Evolutionary conservation across 2,888 invertebrate genomes (phyloP).

Genomic region (Suillia variegata): DNA sequence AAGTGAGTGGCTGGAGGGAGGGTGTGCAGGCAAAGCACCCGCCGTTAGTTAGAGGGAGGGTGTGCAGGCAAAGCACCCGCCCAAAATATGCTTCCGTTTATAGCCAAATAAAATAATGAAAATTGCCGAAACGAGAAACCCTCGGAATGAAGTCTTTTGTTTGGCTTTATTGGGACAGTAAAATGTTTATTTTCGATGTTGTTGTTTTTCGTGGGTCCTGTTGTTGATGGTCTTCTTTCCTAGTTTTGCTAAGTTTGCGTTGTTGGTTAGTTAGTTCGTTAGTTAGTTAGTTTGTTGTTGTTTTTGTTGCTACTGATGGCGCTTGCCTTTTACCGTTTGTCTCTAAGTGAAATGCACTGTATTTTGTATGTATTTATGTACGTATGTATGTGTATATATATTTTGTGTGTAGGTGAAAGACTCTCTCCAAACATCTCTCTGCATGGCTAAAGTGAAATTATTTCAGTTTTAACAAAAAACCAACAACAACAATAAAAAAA

Average conservation of each 20-base stretch:
- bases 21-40: constrained; percentile 1
- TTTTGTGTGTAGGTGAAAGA: too few relatives aligned
- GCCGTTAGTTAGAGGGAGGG: too few relatives aligned
- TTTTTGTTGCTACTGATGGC: constrained; percentile 4
- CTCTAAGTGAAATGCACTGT: not conserved
- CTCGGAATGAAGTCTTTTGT: constrained; percentile 46
- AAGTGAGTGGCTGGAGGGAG: too few relatives aligned
- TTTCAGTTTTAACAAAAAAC: too few relatives aligned
- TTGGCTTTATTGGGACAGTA: constrained; percentile 57
- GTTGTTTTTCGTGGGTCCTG: constrained; percentile 27
- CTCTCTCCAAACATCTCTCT: too few relatives aligned
- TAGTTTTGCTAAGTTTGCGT: not conserved
- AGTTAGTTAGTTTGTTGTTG: constrained; percentile 34
- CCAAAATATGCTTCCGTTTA: constrained; percentile 50
- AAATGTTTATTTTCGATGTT: constrained; percentile 51
- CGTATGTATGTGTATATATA: too few relatives aligned
- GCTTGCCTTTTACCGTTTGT: not conserved
- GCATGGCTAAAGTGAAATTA: too few relatives aligned
- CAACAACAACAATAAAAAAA: too few relatives aligned
- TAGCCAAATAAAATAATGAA: constrained; percentile 60
- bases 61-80: not conserved
- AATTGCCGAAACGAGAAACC: constrained; percentile 54
- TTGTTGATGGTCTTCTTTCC: constrained; percentile 25
- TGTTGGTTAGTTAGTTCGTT: constrained; percentile 30
- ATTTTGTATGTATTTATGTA: not conserved